Evolutionary conservation across 2,113 vertebrate genomes (phyloP).

Genomic region (Notarius lentiginosus): DNA sequence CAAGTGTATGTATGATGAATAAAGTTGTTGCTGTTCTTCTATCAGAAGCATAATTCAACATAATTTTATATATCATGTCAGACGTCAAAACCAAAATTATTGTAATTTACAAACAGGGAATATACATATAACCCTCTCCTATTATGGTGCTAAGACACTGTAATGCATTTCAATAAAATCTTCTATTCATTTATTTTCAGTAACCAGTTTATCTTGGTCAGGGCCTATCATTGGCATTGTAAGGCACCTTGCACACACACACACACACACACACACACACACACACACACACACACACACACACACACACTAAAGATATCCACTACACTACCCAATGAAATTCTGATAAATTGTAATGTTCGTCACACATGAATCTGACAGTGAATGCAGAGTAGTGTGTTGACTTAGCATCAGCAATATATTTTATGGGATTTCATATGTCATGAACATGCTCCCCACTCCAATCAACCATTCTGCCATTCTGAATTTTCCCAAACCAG

Average conservation of each 20-base stretch:
- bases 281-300: not conserved
- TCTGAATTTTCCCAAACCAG: not conserved
- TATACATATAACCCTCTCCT: not conserved
- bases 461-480: not conserved
- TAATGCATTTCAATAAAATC: not conserved
- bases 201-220: not conserved
- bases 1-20: too few species aligned
- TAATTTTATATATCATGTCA: not conserved
- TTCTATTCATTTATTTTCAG: not conserved
- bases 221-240: not conserved
- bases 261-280: not conserved
- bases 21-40: too few species aligned
- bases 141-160: not conserved
- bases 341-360: not conserved
- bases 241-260: not conserved
- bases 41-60: too few species aligned
- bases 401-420: too few species aligned
- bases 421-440: not conserved
- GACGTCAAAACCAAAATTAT: not conserved
- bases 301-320: not conserved
- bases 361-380: not conserved
- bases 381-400: not conserved
- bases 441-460: not conserved
- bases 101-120: not conserved
- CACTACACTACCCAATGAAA: not conserved